phyloP scores from a whole-genome alignment of 2,797 vertebrate species.

The Gobionotothen gibberifrons region DNA sequence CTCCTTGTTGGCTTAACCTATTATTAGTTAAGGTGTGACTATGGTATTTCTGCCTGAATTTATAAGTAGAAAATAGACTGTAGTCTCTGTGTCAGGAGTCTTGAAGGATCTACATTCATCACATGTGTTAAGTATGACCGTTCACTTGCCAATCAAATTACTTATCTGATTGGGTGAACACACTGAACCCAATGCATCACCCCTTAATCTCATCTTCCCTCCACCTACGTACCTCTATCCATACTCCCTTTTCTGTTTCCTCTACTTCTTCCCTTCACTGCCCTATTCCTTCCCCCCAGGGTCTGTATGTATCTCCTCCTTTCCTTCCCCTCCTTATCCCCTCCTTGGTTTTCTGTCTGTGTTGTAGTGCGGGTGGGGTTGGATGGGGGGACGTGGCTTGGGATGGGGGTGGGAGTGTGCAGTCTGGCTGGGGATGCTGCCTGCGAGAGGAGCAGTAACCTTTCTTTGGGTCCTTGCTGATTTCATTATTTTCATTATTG shows the following conservation, averaged over 20 bases:
- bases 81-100: not conserved
- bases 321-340: slow-evolving; percentile 26
- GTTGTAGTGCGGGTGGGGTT: not conserved
- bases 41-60: slow-evolving; percentile 16
- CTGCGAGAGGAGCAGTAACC: slow-evolving; percentile 63
- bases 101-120: not conserved
- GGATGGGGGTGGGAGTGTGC: not conserved
- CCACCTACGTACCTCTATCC: slow-evolving; percentile 7
- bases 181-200: not conserved
- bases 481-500: slow-evolving; percentile 82
- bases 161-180: slow-evolving; percentile 20
- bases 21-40: slow-evolving; percentile 17
- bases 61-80: not conserved
- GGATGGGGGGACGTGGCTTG: not conserved
- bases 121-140: not conserved
- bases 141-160: slow-evolving; percentile 21
- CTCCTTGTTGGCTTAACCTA: slow-evolving; percentile 3
- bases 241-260: not conserved
- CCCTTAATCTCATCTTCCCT: not conserved
- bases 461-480: slow-evolving; percentile 75
- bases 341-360: slow-evolving; percentile 51
- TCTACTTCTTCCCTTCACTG: slow-evolving; percentile 29
- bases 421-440: slow-evolving; percentile 58
- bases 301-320: slow-evolving; percentile 46
- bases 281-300: slow-evolving; percentile 35